Percentiles rank a stretch among this genome's conserved stretches.
phyloP scores from a whole-genome alignment of 2,888 invertebrate species.

The Latheticus oryzae region DNA sequence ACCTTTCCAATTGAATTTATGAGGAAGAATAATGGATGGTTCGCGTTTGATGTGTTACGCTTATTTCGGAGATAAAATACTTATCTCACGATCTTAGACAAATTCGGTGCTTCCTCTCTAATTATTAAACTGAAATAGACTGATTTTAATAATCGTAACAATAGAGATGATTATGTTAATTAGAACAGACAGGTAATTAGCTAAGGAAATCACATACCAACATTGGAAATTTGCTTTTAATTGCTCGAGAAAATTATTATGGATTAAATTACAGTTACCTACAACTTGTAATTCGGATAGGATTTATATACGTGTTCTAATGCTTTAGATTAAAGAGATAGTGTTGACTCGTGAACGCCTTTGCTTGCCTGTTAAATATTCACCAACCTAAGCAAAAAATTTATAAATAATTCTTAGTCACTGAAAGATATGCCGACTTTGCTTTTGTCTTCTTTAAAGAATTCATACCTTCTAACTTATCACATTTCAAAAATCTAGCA shows the following conservation, averaged over 20 bases:
- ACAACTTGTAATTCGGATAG: constrained; percentile 10
- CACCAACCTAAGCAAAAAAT: constrained; percentile 11
- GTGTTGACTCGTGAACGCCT: constrained; percentile 21
- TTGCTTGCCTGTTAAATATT: constrained; percentile 12
- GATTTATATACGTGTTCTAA: constrained; percentile 34
- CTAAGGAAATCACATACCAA: constrained; percentile 9
- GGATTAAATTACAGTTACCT: constrained; percentile 28
- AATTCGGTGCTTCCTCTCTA: constrained; percentile 36
- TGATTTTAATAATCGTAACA: constrained; percentile 32
- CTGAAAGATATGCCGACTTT: constrained; percentile 1
- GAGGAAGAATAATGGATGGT: constrained; percentile 28
- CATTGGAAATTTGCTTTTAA: constrained; percentile 29
- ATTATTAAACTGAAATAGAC: constrained; percentile 28
- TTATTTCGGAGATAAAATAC: constrained; percentile 15
- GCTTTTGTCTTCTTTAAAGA: too few relatives aligned
- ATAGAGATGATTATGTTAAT: constrained; percentile 33
- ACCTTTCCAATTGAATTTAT: constrained; percentile 31
- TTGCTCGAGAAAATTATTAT: constrained; percentile 22
- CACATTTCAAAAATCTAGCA: too few relatives aligned
- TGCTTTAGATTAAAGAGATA: constrained; percentile 25
- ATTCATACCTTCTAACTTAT: too few relatives aligned
- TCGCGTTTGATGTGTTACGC: constrained; percentile 18
- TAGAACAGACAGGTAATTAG: constrained; percentile 27
- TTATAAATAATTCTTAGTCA: constrained; percentile 17
- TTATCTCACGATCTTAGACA: constrained; percentile 34